phyloP scores from a whole-genome alignment of 2,888 invertebrate genomes.

The Leistus spinibarbis region DNA sequence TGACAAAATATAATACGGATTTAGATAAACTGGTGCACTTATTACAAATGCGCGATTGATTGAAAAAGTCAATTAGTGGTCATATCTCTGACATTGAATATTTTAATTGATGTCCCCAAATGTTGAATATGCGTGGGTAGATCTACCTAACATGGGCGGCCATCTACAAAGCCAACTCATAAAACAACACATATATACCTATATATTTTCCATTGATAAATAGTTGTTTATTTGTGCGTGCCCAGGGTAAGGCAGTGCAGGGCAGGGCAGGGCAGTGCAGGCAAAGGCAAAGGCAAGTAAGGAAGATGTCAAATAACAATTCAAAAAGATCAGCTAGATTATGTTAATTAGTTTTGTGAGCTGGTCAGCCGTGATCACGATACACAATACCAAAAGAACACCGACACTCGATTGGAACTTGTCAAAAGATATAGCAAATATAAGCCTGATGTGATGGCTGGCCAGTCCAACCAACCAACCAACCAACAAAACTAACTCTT shows the following conservation, averaged over 20 bases:
- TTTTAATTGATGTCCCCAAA: slow-evolving; percentile 26
- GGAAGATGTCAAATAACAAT: slow-evolving; percentile 39
- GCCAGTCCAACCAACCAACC: too few relatives aligned
- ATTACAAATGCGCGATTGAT: too few relatives aligned
- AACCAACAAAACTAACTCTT: too few relatives aligned
- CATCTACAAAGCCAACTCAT: slow-evolving; percentile 8
- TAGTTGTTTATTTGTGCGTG: neutral
- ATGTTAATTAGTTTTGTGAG: slow-evolving; percentile 31
- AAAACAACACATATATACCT: slow-evolving; percentile 14
- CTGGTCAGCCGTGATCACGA: slow-evolving; percentile 17
- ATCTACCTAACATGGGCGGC: slow-evolving; percentile 18
- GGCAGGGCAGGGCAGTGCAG: too few relatives aligned
- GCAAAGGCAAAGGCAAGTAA: slow-evolving; percentile 31
- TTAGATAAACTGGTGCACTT: too few relatives aligned
- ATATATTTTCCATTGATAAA: slow-evolving; percentile 13
- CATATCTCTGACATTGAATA: slow-evolving; percentile 27
- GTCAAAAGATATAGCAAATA: neutral
- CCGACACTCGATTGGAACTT: slow-evolving; percentile 6
- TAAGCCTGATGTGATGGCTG: neutral
- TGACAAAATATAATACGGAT: too few relatives aligned
- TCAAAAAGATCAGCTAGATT: slow-evolving; percentile 37
- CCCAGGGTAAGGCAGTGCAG: too few relatives aligned
- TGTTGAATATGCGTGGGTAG: slow-evolving; percentile 21
- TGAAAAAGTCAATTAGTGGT: slow-evolving; percentile 32
- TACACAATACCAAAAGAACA: slow-evolving; percentile 13